These are phyloP conservation scores for Periplaneta americana DNA, from an alignment of 1,140 invertebrate genomes.

Conservation along the genomic window DNA sequence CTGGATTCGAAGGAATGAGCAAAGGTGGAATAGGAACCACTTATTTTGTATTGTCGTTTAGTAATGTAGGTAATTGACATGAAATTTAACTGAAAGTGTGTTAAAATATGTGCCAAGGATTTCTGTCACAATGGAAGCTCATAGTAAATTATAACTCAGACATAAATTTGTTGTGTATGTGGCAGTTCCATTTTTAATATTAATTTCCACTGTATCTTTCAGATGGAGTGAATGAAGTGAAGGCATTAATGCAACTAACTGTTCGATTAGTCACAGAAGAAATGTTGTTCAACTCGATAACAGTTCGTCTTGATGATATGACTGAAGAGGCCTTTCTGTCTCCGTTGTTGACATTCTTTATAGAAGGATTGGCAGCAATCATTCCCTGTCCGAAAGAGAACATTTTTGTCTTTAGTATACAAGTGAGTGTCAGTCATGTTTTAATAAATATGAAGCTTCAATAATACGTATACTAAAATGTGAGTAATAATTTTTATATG, in stretches of 20 bases:
- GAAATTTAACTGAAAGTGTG: too few relatives aligned
- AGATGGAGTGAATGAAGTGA: constrained; percentile 88
- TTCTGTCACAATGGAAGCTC: too few relatives aligned
- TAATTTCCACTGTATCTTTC: constrained; percentile 15
- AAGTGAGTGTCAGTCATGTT: constrained; percentile 50
- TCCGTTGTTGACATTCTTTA: constrained; percentile 80
- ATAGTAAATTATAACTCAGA: too few relatives aligned
- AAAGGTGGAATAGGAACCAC: too few relatives aligned
- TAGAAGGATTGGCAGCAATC: constrained; percentile 87
- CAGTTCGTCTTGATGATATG: constrained; percentile 89
- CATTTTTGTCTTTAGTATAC: constrained; percentile 90
- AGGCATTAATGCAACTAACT: constrained; percentile 81
- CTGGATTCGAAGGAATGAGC: too few relatives aligned
- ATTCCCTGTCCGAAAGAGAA: constrained; percentile 89
- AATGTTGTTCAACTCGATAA: constrained; percentile 93
- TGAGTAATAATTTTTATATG: background rate
- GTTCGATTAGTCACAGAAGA: constrained; percentile 90
- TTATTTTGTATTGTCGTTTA: too few relatives aligned
- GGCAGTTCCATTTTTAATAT: background rate
- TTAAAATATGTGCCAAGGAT: too few relatives aligned
- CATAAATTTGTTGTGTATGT: background rate
- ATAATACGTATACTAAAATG: too few relatives aligned
- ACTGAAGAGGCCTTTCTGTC: constrained; percentile 90
- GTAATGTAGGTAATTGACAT: too few relatives aligned
- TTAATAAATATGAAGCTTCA: background rate